Evolutionary conservation across 2,797 vertebrate genomes (phyloP).

Genomic region (Melanotaenia trifasciata): DNA sequence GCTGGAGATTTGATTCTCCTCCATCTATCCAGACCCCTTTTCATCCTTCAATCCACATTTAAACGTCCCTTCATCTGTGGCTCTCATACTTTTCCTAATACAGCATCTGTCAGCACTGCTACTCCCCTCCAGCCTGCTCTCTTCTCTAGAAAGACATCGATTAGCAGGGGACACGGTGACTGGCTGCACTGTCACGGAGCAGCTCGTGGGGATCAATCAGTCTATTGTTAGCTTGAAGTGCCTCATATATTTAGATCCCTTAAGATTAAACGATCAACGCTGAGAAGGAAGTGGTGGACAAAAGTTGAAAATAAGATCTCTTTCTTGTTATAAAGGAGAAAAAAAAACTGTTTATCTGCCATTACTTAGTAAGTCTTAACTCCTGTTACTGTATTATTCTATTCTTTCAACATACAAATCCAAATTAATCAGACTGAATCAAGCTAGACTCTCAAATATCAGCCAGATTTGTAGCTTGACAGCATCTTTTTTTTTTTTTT

Average conservation of each 20-base stretch:
- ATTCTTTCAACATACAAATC: conserved; percentile 14
- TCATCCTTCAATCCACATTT: conserved; percentile 56
- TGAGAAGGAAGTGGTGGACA: background rate
- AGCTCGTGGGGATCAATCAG: conserved; percentile 38
- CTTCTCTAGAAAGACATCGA: conserved; percentile 41
- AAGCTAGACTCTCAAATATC: conserved; percentile 28
- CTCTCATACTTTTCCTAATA: conserved; percentile 5
- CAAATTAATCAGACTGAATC: conserved; percentile 40
- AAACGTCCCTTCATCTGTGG: conserved; percentile 47
- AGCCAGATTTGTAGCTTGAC: conserved; percentile 43
- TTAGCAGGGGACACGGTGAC: conserved; percentile 37
- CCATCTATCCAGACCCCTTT: conserved; percentile 42
- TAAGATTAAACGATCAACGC: conserved; percentile 27
- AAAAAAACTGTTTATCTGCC: conserved; percentile 9
- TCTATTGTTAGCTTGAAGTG: conserved; percentile 30
- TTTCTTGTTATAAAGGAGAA: background rate
- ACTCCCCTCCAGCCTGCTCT: conserved; percentile 37
- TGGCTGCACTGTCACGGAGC: conserved; percentile 28
- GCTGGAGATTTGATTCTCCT: conserved; percentile 51
- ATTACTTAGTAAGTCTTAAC: conserved; percentile 6
- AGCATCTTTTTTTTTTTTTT: conserved; percentile 2
- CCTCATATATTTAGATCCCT: conserved; percentile 34
- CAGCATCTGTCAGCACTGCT: conserved; percentile 40
- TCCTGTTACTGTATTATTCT: background rate
- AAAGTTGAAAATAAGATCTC: background rate